These are phyloP conservation scores for Tetranychus cinnabarinus DNA, from an alignment of 1,140 invertebrate species.

Conservation along the genomic window DNA sequence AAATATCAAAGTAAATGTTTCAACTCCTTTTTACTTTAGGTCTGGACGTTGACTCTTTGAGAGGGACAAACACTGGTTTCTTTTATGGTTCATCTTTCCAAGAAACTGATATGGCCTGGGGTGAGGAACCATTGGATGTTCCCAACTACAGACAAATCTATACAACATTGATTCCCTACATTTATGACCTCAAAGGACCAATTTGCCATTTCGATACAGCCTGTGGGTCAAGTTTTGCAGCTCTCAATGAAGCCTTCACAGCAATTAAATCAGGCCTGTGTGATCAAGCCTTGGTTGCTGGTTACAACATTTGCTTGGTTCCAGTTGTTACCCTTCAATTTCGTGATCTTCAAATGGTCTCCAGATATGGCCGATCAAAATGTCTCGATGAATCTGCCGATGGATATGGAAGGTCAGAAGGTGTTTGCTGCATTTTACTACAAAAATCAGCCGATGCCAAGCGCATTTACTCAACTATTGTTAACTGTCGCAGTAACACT, in stretches of 20 bases:
- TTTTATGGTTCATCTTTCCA: slow-evolving; percentile 52
- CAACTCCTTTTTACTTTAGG: slow-evolving; percentile 10
- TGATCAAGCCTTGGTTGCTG: slow-evolving; percentile 25
- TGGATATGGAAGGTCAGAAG: slow-evolving; percentile 25
- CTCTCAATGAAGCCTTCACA: not conserved
- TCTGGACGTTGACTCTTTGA: slow-evolving; percentile 18
- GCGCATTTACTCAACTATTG: slow-evolving; percentile 26
- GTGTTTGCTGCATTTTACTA: slow-evolving; percentile 35
- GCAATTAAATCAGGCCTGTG: slow-evolving; percentile 1
- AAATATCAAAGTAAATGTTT: too few relatives aligned
- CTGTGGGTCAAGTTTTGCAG: slow-evolving; percentile 36
- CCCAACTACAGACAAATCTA: slow-evolving; percentile 83
- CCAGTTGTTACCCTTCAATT: slow-evolving; percentile 20
- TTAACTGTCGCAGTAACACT: slow-evolving; percentile 59
- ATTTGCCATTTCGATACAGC: slow-evolving; percentile 82
- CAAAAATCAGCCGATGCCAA: slow-evolving; percentile 21
- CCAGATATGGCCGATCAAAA: not conserved
- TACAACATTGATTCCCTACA: slow-evolving; percentile 75
- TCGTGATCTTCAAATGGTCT: not conserved
- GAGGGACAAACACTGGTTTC: slow-evolving; percentile 51
- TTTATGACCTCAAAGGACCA: slow-evolving; percentile 62
- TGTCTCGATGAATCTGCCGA: not conserved
- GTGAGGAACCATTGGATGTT: slow-evolving; percentile 20
- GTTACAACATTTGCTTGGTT: slow-evolving; percentile 24
- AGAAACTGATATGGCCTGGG: slow-evolving; percentile 2